phyloP scores from a whole-genome alignment of 2,888 invertebrate genomes.

The Copidosoma aretas region DNA sequence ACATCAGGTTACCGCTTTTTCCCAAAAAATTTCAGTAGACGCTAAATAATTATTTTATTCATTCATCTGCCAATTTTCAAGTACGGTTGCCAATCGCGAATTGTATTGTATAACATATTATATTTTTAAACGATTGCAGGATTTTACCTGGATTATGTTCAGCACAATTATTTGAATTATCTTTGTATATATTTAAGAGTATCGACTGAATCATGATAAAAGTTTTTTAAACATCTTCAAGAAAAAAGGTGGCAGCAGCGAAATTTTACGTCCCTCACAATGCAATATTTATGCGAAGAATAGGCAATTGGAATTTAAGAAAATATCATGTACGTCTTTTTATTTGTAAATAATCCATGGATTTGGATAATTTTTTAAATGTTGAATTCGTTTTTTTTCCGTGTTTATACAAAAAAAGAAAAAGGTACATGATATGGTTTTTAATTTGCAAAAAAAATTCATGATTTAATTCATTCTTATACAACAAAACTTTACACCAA shows the following conservation, averaged over 20 bases:
- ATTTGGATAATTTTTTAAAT: conserved; percentile 20
- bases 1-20: no score
- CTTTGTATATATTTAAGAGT: conserved; percentile 3
- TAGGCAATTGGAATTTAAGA: conserved; percentile 38
- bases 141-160: conserved; percentile 20
- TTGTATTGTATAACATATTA: no score
- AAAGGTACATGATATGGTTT: conserved; percentile 30
- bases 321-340: conserved; percentile 29
- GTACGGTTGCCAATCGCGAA: no score
- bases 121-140: no score
- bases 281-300: conserved; percentile 31
- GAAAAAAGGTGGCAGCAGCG: conserved; percentile 8
- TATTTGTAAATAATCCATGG: conserved; percentile 27
- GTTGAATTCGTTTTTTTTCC: no score
- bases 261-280: conserved; percentile 29
- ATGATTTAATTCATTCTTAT: conserved; percentile 30
- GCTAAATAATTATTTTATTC: no score
- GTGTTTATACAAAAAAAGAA: conserved; percentile 28
- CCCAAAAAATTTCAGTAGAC: no score
- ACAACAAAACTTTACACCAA: conserved; percentile 34
- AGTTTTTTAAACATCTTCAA: conserved; percentile 4
- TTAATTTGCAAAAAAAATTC: conserved; percentile 14
- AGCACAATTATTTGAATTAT: conserved; percentile 1
- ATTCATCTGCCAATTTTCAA: no score
- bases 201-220: neutral